Evolutionary conservation across 2,113 vertebrate species (phyloP).

Genomic region (Leptobrachium leishanense): DNA sequence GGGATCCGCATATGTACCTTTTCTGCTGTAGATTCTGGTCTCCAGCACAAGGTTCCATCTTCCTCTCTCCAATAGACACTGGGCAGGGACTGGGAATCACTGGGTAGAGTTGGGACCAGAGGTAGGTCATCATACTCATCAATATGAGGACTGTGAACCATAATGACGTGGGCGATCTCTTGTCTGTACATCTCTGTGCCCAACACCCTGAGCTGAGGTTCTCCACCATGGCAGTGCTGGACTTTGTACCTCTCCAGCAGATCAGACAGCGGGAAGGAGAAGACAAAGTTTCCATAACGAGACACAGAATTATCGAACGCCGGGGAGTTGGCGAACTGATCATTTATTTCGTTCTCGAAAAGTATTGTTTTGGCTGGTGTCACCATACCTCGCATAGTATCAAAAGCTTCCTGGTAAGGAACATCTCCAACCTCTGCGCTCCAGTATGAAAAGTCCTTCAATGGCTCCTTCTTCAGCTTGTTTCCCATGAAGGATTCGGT

Average conservation of each 20-base stretch:
- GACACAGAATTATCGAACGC: conserved; percentile 1
- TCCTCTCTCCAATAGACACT: neutral
- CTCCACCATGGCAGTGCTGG: neutral
- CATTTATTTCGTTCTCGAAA: neutral
- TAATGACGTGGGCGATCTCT: conserved; percentile 23
- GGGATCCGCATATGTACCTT: too few species aligned
- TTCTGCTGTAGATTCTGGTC: conserved; percentile 5
- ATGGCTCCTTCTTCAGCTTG: neutral
- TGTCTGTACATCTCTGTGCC: conserved; percentile 20
- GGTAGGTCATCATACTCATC: neutral
- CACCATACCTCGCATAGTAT: neutral
- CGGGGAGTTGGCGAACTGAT: conserved; percentile 11
- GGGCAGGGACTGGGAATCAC: neutral
- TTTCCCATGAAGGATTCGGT: neutral
- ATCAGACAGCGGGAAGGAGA: conserved; percentile 15
- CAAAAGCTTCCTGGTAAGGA: neutral
- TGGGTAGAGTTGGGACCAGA: neutral
- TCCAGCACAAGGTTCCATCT: conserved; percentile 19
- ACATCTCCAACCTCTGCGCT: neutral
- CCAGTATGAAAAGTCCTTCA: conserved; percentile 1
- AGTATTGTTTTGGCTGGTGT: rapidly evolving
- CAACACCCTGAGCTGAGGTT: conserved; percentile 24
- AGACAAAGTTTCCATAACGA: conserved; percentile 16
- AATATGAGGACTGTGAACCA: conserved; percentile 14
- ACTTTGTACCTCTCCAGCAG: neutral